These are phyloP conservation scores for Melanotaenia duboulayi DNA, from an alignment of 2,113 vertebrate species.

Conservation along the genomic window DNA sequence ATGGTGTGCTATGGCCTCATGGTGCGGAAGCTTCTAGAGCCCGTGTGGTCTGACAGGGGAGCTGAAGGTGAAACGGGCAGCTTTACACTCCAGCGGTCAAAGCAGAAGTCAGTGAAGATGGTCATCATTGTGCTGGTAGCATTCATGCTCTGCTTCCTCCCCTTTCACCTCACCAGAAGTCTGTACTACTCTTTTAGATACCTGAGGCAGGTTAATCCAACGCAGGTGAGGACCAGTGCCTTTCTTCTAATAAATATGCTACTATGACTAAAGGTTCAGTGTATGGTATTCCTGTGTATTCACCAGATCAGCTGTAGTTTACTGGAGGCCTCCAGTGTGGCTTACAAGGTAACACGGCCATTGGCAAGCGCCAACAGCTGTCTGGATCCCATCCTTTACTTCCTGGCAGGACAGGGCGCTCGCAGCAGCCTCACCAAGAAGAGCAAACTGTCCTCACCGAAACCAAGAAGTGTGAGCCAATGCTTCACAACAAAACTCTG, in stretches of 20 bases:
- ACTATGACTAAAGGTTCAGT: neutral
- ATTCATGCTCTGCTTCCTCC: slow-evolving; percentile 94
- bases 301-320: slow-evolving; percentile 85
- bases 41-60: slow-evolving; percentile 76
- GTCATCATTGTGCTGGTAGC: slow-evolving; percentile 90
- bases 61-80: slow-evolving; percentile 74
- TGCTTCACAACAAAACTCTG: slow-evolving; percentile 51
- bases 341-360: slow-evolving; percentile 94
- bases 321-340: slow-evolving; percentile 88
- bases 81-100: slow-evolving; percentile 80
- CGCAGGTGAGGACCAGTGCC: slow-evolving; percentile 57
- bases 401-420: slow-evolving; percentile 90
- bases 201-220: slow-evolving; percentile 75
- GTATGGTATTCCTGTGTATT: slow-evolving; percentile 8
- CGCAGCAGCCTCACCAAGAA: slow-evolving; percentile 68
- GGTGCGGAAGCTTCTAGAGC: slow-evolving; percentile 86
- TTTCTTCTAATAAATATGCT: neutral
- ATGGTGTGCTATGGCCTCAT: slow-evolving; percentile 92
- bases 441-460: slow-evolving; percentile 7
- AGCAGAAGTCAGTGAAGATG: slow-evolving; percentile 95
- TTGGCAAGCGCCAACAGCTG: slow-evolving; percentile 96
- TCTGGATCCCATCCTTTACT: slow-evolving; percentile 94
- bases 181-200: slow-evolving; percentile 93
- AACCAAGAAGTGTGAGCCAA: neutral
- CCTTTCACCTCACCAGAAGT: slow-evolving; percentile 94